Evolutionary conservation across 2,888 invertebrate species (phyloP).

Genomic region (Globia sparganii): DNA sequence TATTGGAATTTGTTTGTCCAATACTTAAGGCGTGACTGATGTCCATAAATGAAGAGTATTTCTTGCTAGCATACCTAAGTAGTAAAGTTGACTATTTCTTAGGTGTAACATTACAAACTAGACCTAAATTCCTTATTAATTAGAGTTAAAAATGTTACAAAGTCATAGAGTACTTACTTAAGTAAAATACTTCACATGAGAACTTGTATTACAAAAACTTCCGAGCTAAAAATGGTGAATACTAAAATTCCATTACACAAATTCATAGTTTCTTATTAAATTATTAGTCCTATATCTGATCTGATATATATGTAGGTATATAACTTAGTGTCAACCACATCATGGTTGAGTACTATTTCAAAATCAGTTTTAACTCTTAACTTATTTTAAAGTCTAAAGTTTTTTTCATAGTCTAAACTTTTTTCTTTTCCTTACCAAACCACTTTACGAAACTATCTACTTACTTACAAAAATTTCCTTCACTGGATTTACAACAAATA

Average conservation of each 20-base stretch:
- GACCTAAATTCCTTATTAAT: slow-evolving; percentile 55
- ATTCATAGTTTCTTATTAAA: not conserved
- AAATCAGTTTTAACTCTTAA: not conserved
- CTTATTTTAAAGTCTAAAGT: not conserved
- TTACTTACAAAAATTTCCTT: not conserved
- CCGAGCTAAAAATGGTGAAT: slow-evolving; percentile 15
- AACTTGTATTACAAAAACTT: slow-evolving; percentile 11
- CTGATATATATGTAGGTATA: too few species aligned
- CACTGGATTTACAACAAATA: slow-evolving; percentile 19
- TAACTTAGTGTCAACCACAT: not conserved
- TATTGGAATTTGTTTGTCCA: slow-evolving; percentile 46
- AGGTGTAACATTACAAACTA: slow-evolving; percentile 56
- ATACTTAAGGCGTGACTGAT: slow-evolving; percentile 48
- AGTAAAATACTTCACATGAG: slow-evolving; percentile 26
- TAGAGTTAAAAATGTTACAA: slow-evolving; percentile 33
- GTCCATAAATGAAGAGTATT: slow-evolving; percentile 52
- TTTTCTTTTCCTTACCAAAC: not conserved
- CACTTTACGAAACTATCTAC: not conserved
- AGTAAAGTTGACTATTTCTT: slow-evolving; percentile 36
- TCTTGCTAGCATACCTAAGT: slow-evolving; percentile 33
- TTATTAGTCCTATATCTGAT: not conserved
- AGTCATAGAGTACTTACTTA: too few species aligned
- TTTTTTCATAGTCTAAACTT: not conserved
- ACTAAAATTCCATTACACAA: slow-evolving; percentile 24
- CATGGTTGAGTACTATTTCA: not conserved